Conservation (phyloP, 2,888 invertebrate genomes). For the Andrena trimmerana region DNA sequence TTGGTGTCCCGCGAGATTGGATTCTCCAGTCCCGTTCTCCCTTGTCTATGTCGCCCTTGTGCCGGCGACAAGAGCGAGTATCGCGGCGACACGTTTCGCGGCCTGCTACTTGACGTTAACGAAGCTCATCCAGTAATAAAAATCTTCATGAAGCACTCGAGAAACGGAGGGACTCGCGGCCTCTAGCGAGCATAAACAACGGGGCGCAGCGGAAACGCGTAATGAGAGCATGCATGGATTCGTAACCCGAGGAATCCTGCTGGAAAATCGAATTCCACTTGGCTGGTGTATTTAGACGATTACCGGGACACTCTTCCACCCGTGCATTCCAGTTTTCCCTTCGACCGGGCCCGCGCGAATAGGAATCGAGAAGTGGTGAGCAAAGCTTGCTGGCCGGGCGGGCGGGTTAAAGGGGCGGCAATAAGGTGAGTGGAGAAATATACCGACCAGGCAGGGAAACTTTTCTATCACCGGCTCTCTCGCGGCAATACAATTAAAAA, state of each 20-base stretch:
- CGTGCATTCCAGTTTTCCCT: conserved; percentile 58
- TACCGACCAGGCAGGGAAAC: conserved; percentile 66
- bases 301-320: conserved; percentile 70
- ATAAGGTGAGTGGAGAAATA: conserved; percentile 12
- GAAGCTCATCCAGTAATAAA: conserved; percentile 60
- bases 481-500: conserved; percentile 82
- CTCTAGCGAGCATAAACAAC: conserved; percentile 40
- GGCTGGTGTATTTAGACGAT: conserved; percentile 71
- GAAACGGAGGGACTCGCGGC: conserved; percentile 23
- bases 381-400: conserved; percentile 45
- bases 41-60: conserved; percentile 46
- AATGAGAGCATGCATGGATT: background rate
- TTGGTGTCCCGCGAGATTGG: conserved; percentile 54
- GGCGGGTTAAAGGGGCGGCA: conserved; percentile 2
- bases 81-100: conserved; percentile 43
- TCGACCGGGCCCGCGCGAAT: conserved; percentile 42
- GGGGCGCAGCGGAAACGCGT: background rate
- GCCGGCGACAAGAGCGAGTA: conserved; percentile 41
- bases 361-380: conserved; percentile 67
- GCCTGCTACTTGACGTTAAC: conserved; percentile 55
- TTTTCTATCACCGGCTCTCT: conserved; percentile 80
- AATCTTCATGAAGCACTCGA: conserved; percentile 52
- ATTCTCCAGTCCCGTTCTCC: conserved; percentile 49
- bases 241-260: conserved; percentile 53
- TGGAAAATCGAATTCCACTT: conserved; percentile 59